Evolutionary conservation across 2,113 vertebrate genomes (phyloP).

Genomic region (Uropsilus gracilis): DNA sequence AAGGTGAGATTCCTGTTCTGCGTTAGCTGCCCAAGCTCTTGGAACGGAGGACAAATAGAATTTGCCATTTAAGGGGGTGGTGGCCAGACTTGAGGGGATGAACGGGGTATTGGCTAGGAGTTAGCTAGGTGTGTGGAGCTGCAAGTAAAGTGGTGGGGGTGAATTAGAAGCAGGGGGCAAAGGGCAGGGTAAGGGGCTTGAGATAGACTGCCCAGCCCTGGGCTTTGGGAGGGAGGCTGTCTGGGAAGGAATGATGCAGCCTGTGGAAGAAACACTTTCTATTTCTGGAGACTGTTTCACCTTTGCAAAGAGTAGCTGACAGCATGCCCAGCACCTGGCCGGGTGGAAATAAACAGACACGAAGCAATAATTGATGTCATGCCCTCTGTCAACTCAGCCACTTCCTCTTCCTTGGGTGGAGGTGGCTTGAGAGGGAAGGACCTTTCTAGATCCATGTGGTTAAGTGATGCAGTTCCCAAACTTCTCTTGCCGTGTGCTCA

Average conservation of each 20-base stretch:
- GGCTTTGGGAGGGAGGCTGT: not conserved
- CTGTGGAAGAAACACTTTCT: not conserved
- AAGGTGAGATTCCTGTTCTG: not conserved
- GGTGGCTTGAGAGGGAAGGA: not conserved
- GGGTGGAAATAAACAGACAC: conserved; percentile 46
- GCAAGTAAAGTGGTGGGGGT: not conserved
- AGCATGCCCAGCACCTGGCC: conserved; percentile 9
- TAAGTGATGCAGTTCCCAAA: not conserved
- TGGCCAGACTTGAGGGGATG: not conserved
- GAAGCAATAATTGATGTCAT: not conserved
- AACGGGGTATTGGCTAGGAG: not conserved
- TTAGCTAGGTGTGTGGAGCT: not conserved
- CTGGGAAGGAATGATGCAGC: not conserved
- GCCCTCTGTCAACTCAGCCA: not conserved
- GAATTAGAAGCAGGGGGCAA: not conserved
- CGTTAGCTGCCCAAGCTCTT: not conserved
- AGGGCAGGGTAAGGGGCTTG: not conserved
- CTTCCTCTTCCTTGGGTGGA: not conserved
- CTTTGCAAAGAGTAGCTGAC: conserved; percentile 30
- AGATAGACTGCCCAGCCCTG: not conserved
- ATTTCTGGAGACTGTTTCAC: conserved; percentile 18
- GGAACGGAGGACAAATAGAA: not conserved
- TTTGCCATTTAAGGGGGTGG: not conserved
- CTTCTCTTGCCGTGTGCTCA: not conserved
- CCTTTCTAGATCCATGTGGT: not conserved